Evolutionary conservation across 2,113 vertebrate genomes (phyloP), one percentile per base, ranked within the genome.

Genomic region (Irena cyanogastra): DNA sequence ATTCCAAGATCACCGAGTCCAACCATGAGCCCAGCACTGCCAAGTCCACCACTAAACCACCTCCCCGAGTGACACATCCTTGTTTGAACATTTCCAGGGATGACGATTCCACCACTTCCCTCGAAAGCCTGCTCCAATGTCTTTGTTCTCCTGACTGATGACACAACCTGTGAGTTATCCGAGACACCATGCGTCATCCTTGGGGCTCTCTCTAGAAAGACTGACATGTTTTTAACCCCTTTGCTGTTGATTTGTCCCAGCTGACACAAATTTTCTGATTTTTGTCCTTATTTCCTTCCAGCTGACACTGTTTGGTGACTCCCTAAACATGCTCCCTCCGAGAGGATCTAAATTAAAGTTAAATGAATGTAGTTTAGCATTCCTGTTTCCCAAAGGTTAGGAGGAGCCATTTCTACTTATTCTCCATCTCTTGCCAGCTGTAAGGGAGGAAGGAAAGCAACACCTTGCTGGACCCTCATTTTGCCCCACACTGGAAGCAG

Each of bases 401-500:
- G 42, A 89, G 26, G 23, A 86, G 35, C 22, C 21, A 31, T 64
- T 68, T 83, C 52, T 49, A 33, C 8, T 28, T 13, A 16, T 54
- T 52, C 78, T 52, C 49, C 35, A 42, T 4, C 30, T 45, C 64
- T 23, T 59, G 24, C 28, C 49, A 42, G 21, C 2, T 28, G 14
- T 47, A 61, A 74, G 8, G 26, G 39, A 45, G 10, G 6, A 16
- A 30, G 24, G 10, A 66, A 86, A 70, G 49, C 30, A 64, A 26
- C 35, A 37, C 14, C 21, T 44, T 66, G 53, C 30, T 49, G 47
- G 31, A 54, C 23, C 28, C 66, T 65, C 2, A 0, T 26, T 77
- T 49, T 68, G 30, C 8, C 64, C 60, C 1, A 0, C 0, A 0
- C 19, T 54, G 41, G 28, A 41, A 81, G 44, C 66, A 68, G 41